Evolutionary conservation across 2,888 invertebrate genomes (phyloP), one percentile per base, ranked within the genome.

Genomic region (Drosophila algonquin): DNA sequence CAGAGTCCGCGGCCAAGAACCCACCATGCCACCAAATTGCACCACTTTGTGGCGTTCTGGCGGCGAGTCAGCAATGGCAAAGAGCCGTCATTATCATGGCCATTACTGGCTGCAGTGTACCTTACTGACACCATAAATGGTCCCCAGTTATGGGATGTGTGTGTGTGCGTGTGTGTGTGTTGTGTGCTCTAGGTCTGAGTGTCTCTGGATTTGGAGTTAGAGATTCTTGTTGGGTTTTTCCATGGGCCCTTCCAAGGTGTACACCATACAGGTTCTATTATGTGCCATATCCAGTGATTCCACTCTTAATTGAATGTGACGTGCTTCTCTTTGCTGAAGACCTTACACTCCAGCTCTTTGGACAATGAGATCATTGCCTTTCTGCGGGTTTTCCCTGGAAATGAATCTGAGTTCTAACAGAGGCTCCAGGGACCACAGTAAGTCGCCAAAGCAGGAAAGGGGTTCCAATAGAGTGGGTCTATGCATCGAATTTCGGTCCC

Each of bases 61-160:
- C 80, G 61, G 65, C 54, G 65, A 63, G 64, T 56, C 75, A 64
- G 64, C 80, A 82, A 70, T 79, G 77, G 64, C 80, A 82, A 70
- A 79, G 77, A 59, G 89, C 73, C 89, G 75, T 88, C 80, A 85
- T 81, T 87, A 80, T 76, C 77, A 81, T 63, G 80, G 76, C 64
- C 86, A 87, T 87, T 82, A 88, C 79, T 63, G 64, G 87, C 85
- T 83, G 87, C 84, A 86, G 75, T 82, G 80, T 86, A 88, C 87
- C 89, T 82, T 82, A 82, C 89, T 87, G 89, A 89, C 83, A 83
- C 83, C 85, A 81, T 83, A 83, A 89, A 89, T 74, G 82, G 87
- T 71, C 58, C 54, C 60, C 56, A 56, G 58, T 59, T 60, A 55
- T 56, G 30, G 52, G 18, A n/a, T 21, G 44, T 64, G 44, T 64